A percentile compares a stretch with the other conserved stretches of the same genome.
These are phyloP conservation scores for Bradypodion pumilum DNA, from an alignment of 2,797 vertebrate genomes.

Conservation along the genomic window DNA sequence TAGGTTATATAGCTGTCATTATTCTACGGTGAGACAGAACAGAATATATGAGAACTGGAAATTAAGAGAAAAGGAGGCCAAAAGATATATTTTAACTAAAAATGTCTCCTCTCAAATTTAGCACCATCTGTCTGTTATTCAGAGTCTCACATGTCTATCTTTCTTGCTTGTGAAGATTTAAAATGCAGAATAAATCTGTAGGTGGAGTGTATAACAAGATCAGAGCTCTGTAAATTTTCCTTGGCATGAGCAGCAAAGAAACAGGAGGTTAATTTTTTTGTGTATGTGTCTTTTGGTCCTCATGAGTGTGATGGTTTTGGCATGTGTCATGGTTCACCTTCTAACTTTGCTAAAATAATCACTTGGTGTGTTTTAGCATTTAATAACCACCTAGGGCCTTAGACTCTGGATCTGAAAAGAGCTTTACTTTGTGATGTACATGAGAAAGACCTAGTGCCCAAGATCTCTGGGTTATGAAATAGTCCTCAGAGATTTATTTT, in stretches of 20 bases:
- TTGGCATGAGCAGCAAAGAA: neutral
- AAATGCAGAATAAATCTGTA: too few species aligned
- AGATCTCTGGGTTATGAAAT: neutral
- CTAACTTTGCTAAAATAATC: neutral
- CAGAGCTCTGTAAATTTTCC: neutral
- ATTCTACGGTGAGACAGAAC: neutral
- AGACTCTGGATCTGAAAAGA: neutral
- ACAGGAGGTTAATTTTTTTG: neutral
- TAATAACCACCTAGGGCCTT: neutral
- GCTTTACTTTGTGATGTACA: neutral
- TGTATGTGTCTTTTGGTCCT: neutral
- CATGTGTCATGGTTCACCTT: neutral
- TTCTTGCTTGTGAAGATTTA: neutral
- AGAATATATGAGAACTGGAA: neutral
- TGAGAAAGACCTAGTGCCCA: too few species aligned
- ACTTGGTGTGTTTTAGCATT: too few species aligned
- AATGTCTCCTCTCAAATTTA: neutral
- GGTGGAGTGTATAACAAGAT: neutral
- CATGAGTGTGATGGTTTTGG: neutral
- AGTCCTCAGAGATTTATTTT: neutral
- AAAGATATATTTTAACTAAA: neutral
- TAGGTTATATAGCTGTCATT: slow-evolving; percentile 22
- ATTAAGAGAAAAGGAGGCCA: neutral
- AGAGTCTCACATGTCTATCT: too few species aligned
- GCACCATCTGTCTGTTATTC: neutral